A percentile compares a stretch with the other conserved stretches of the same genome.
Conservation (phyloP, 2,888 invertebrate species). For the Euclidia mi region DNA sequence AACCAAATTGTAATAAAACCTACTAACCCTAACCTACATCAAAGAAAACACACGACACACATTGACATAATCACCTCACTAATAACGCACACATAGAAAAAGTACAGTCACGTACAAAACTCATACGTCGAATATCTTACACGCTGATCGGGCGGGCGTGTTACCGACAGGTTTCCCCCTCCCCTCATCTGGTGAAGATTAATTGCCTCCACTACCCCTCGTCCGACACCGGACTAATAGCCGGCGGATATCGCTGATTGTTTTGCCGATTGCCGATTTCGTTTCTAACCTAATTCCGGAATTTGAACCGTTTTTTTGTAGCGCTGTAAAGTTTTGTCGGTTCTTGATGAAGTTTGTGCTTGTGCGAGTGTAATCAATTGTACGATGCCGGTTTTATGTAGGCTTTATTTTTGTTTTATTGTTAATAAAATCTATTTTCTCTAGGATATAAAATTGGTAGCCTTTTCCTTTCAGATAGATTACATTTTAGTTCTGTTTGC, state of each 20-base stretch:
- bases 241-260: constrained; percentile 54
- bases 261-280: constrained; percentile 54
- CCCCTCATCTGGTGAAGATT: constrained; percentile 47
- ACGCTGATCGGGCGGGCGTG: constrained; percentile 35
- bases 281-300: constrained; percentile 30
- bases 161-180: constrained; percentile 44
- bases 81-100: constrained; percentile 8
- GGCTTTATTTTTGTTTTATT: constrained; percentile 14
- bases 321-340: constrained; percentile 10
- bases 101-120: constrained; percentile 16
- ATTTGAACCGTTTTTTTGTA: constrained; percentile 35
- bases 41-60: neutral
- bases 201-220: constrained; percentile 43
- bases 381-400: constrained; percentile 5
- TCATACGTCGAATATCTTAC: constrained; percentile 27
- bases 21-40: no score
- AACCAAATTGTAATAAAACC: no score
- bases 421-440: neutral
- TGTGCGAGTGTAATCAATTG: constrained; percentile 10
- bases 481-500: no score
- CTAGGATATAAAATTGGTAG: no score
- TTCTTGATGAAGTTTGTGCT: constrained; percentile 9
- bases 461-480: no score
- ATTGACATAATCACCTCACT: neutral
- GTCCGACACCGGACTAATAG: constrained; percentile 44